Evolutionary conservation across 2,888 invertebrate species (phyloP).

Genomic region (Troglohyphantes excavatus): DNA sequence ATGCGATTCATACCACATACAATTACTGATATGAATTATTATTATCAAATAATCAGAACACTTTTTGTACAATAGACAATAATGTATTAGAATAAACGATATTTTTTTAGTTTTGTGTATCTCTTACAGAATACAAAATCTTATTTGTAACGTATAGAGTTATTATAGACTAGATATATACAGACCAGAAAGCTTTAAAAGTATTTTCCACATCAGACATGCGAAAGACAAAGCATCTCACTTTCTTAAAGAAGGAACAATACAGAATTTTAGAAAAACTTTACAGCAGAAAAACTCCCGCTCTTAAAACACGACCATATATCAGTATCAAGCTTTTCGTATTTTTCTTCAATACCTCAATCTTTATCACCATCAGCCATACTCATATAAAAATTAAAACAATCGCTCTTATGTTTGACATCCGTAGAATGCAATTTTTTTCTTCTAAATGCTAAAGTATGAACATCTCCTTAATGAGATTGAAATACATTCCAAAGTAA

Average conservation of each 20-base stretch:
- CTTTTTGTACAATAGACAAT: no score
- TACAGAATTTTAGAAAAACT: constrained; percentile 13
- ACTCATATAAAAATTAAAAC: background rate
- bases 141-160: constrained; percentile 17
- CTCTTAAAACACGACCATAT: constrained; percentile 2
- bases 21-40: no score
- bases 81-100: no score
- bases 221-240: constrained; percentile 13
- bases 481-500: constrained; percentile 11
- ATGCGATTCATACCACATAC: no score
- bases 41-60: no score
- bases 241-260: constrained; percentile 12
- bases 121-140: constrained; percentile 15
- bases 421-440: background rate
- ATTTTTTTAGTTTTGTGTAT: constrained; percentile 2
- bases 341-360: background rate
- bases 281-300: background rate
- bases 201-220: background rate
- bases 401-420: background rate
- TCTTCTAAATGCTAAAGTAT: background rate
- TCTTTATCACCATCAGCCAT: background rate
- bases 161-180: constrained; percentile 39
- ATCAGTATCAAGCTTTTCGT: background rate
- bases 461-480: background rate
- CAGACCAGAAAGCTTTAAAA: background rate